phyloP scores from a whole-genome alignment of 2,888 invertebrate genomes.

The Microlaimidae sp. region DNA sequence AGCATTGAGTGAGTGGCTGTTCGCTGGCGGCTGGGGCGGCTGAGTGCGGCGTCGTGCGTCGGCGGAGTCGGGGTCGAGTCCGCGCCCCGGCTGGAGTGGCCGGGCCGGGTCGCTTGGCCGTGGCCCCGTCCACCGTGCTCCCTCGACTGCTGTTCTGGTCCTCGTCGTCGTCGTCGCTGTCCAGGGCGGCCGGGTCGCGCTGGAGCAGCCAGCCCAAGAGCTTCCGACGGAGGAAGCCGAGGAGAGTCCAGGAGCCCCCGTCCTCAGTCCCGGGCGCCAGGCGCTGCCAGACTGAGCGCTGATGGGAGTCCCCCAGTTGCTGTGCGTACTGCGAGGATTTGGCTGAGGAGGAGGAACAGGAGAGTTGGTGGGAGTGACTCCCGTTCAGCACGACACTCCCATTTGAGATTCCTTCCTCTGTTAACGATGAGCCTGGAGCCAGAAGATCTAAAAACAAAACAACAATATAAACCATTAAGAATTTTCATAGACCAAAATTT shows the following conservation, averaged over 20 bases:
- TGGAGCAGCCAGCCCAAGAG: not conserved
- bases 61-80: not conserved
- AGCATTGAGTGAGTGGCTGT: slow-evolving; percentile 19
- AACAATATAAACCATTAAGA: too few species aligned
- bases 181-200: too few species aligned
- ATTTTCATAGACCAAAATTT: too few species aligned
- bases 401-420: not conserved
- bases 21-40: not conserved
- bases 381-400: not conserved
- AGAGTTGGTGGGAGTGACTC: not conserved
- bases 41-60: not conserved
- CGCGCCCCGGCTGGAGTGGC: not conserved
- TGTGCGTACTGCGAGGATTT: too few species aligned
- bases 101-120: not conserved
- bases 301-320: too few species aligned
- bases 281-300: too few species aligned
- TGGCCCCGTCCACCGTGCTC: not conserved
- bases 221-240: not conserved
- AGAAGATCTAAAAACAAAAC: too few species aligned
- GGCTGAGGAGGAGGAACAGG: too few species aligned
- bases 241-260: not conserved
- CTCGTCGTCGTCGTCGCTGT: not conserved
- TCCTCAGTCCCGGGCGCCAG: too few species aligned
- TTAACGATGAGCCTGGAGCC: too few species aligned
- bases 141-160: not conserved